phyloP scores from a whole-genome alignment of 2,113 vertebrate species.

The Paramisgurnus dabryanus region DNA sequence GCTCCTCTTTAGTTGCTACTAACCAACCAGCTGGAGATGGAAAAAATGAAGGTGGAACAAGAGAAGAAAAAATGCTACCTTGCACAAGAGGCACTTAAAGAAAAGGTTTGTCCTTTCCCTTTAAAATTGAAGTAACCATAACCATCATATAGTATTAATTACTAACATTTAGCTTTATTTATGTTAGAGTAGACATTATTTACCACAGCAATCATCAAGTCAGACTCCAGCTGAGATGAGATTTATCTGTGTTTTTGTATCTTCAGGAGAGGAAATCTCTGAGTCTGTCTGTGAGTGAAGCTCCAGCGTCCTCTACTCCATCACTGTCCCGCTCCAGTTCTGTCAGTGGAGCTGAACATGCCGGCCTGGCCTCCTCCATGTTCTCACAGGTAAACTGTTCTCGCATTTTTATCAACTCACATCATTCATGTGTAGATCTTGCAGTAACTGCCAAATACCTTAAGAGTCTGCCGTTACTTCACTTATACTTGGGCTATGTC shows the following conservation, averaged over 20 bases:
- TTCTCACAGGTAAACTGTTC: slow-evolving; percentile 81
- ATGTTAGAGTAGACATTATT: not conserved
- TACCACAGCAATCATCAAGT: not conserved
- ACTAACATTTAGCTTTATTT: too few species aligned
- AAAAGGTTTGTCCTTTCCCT: slow-evolving; percentile 79
- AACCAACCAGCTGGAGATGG: slow-evolving; percentile 94
- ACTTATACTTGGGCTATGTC: not conserved
- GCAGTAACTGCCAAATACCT: not conserved
- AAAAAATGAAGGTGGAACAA: slow-evolving; percentile 97
- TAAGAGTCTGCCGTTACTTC: not conserved
- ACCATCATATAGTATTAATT: not conserved
- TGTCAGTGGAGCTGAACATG: slow-evolving; percentile 85
- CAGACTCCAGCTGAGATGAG: not conserved
- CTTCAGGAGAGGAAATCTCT: slow-evolving; percentile 83
- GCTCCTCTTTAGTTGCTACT: slow-evolving; percentile 77
- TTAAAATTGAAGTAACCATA: not conserved
- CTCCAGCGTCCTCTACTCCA: slow-evolving; percentile 85
- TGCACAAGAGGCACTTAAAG: slow-evolving; percentile 89
- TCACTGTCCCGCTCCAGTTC: slow-evolving; percentile 93
- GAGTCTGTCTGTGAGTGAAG: slow-evolving; percentile 71
- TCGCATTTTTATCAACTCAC: not conserved
- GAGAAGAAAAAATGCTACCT: slow-evolving; percentile 94
- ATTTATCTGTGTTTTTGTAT: slow-evolving; percentile 40
- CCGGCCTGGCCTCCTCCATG: slow-evolving; percentile 84
- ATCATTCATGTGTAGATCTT: not conserved